Evolutionary conservation across 92 coral and sea anemone species (phyloP), one percentile per base, ranked within the genome.

Genomic region (Porites lobata): DNA sequence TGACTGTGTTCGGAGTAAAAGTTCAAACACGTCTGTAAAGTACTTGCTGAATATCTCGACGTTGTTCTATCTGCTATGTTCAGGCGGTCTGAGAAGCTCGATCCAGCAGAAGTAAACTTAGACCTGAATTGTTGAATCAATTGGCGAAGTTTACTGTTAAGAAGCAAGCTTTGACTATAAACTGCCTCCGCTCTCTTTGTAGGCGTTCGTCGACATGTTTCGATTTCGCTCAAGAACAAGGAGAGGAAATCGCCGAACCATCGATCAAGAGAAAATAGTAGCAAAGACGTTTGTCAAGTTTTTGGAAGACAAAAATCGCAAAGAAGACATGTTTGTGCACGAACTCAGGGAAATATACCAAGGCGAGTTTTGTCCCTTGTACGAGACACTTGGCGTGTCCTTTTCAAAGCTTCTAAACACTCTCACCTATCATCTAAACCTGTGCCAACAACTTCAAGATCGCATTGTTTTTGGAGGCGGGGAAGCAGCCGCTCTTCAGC

Each of bases 391-490:
- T 38, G 83, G 81, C 0, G 22, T 76, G 47, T 22, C 18, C 6
- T 93, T 93, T 69, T 10, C 81, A 8, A 78, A 26, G 47, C 82
- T 82, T 24, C 90, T 93, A 1, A 88, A 93, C 69, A 68, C 92
- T 6, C 73, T 93, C 51, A 75, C 77, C 11, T 93, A 79, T 77
- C 94, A 91, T 69, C 88, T 93, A 32, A 84, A 83, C 73, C 58
- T 57, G 50, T 93, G 96, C 63, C 94, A 93, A 57, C 86, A 81
- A 54, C 66, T 91, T 0, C 84, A 50, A 15, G 94, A 87, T 65
- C 89, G 65, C 8, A 72, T 93, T 24, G 62, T 88, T 18, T 93
- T 93, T 59, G 96, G 96, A 26, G 84, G 96, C 32, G 96, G 96
- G 26, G 94, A 93, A 68, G 86, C 78, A n/a, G 96, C 96, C 2